Conservation (phyloP, 1,140 invertebrate genomes). For the Chironomus striatipennis region DNA sequence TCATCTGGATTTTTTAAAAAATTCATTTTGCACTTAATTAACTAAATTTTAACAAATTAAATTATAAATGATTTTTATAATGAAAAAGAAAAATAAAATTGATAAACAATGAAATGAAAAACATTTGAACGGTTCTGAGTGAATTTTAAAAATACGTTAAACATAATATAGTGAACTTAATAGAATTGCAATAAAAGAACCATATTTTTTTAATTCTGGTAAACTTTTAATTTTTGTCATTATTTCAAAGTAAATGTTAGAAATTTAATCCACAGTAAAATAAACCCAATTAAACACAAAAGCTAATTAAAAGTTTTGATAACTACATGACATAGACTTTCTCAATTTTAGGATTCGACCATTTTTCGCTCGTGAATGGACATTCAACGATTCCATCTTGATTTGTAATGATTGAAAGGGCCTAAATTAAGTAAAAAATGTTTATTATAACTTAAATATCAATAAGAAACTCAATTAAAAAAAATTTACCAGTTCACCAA, state of each 20-base stretch:
- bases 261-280: background rate
- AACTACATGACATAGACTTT: conserved; percentile 91
- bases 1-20: background rate
- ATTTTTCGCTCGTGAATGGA: conserved; percentile 84
- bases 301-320: background rate
- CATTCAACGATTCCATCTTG: conserved; percentile 85
- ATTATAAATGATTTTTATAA: background rate
- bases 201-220: background rate
- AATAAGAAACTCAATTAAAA: conserved; percentile 26
- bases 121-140: background rate
- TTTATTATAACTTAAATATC: background rate
- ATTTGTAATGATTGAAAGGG: conserved; percentile 76
- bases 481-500: conserved; percentile 78
- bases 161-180: no score
- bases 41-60: no score
- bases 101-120: conserved; percentile 26
- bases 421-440: conserved; percentile 49
- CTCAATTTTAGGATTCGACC: conserved; percentile 79
- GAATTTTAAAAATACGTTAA: background rate
- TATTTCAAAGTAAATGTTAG: background rate
- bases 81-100: background rate
- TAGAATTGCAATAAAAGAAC: background rate
- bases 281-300: background rate
- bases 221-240: background rate
- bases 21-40: background rate